Conservation (phyloP, 2,113 vertebrate species). For the Elaphurus davidianus region DNA sequence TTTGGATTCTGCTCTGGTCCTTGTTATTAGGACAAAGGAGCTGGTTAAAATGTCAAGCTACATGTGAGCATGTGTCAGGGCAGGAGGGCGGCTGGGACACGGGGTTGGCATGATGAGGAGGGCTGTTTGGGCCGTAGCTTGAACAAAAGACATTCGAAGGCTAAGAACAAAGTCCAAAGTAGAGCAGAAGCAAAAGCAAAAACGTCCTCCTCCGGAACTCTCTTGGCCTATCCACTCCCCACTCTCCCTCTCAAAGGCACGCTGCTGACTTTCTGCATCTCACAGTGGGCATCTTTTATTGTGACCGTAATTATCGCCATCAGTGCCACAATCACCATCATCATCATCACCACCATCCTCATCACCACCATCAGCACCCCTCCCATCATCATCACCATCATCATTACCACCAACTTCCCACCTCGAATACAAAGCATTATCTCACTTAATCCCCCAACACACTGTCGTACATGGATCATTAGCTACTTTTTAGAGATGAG, state of each 20-base stretch:
- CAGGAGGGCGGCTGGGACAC: neutral
- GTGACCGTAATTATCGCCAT: neutral
- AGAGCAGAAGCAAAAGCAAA: neutral
- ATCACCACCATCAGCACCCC: neutral
- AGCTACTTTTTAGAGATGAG: neutral
- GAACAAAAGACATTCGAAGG: neutral
- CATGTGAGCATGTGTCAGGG: neutral
- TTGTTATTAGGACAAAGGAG: neutral
- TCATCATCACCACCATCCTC: neutral
- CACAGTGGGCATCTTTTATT: neutral
- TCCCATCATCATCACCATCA: neutral
- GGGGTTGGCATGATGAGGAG: neutral
- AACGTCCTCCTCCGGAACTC: neutral
- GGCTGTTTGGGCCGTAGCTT: neutral
- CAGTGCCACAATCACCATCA: rapidly evolving
- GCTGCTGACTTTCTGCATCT: neutral
- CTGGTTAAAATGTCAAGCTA: neutral
- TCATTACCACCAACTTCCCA: neutral
- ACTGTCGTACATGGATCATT: neutral
- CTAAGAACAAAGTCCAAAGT: neutral
- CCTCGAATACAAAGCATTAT: neutral
- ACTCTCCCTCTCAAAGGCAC: neutral
- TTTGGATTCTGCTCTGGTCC: neutral
- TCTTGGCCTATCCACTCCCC: neutral
- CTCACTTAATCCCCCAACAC: neutral